A percentile compares a stretch with the other conserved stretches of the same genome.
Conservation (phyloP, 2,888 invertebrate species). For the Dolichopus griseipennis region DNA sequence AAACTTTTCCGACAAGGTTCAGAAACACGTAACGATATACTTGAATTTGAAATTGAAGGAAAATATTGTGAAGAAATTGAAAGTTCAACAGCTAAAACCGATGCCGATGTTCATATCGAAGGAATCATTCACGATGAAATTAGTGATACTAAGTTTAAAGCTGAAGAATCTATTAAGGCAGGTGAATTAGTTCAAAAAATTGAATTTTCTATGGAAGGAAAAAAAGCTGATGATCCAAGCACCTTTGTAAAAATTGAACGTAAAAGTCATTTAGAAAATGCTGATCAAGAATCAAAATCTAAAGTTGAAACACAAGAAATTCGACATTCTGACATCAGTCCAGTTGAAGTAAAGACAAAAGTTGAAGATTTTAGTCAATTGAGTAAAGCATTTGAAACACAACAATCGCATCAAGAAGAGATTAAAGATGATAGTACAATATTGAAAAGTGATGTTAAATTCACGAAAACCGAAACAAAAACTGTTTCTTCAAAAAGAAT, state of each 20-base stretch:
- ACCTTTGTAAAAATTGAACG: background rate
- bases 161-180: background rate
- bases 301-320: background rate
- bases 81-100: background rate
- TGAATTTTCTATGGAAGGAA: background rate
- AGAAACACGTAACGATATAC: conserved; percentile 39
- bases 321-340: background rate
- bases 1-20: conserved; percentile 38
- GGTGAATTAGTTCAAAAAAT: background rate
- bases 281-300: background rate
- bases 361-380: background rate
- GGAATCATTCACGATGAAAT: background rate
- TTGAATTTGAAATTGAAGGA: conserved; percentile 29
- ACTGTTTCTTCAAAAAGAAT: background rate
- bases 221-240: background rate
- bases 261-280: background rate
- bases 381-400: background rate
- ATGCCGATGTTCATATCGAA: background rate
- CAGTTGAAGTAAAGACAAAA: background rate
- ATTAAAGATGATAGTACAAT: background rate
- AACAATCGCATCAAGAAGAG: background rate
- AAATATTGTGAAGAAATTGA: conserved; percentile 4
- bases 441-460: background rate
- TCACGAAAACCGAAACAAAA: background rate
- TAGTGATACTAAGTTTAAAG: background rate